Base-by-base conservation (phyloP, 1,140 invertebrate species). In the Orius insidiosus region DNA sequence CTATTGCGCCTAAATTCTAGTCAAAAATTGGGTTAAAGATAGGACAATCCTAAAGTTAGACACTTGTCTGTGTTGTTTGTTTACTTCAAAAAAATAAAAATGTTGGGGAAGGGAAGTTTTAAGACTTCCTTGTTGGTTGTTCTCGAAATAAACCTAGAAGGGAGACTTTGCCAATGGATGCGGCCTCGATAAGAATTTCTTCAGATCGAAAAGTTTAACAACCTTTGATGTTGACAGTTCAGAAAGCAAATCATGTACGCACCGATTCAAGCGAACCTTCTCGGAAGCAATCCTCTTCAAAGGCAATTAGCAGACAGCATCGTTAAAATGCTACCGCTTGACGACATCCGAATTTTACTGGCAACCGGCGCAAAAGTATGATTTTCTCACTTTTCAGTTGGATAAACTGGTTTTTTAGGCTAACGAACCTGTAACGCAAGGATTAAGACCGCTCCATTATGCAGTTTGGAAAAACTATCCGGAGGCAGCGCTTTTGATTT, bases 231-330 rank as follows among this genome's bases (percentile, higher is more conserved):
- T 24, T 24, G 24, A n/a, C 7, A 24, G 24, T 24, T 24, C 24
- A 24, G 24, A 24, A 24, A n/a, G n/a, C 24, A 24, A 24, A 24
- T 24, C 24, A 50, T 50, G 49, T 47, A 47, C 14, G 45, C 45
- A n/a, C 35, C 41, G 24, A 36, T 47, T 15, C 49, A 41, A 32
- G 16, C 37, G 16, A 51, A 39, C 67, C 68, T 19, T 8, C 24
- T 49, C 4, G 41, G 35, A 7, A 34, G 24, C 34, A 82, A 82
- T 60, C 76, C 79, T 15, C 66, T 86, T 39, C 85, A 90, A 66
- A 70, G 86, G 48, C 82, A 89, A 59, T 64, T 93, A 44, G 86
- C 85, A 0, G 88, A 93, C 63, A 79, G 80, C 53, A 89, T 93
- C 58, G 87, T 87, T 41, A 74, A 83, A 32, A 78, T 86, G 69